Percentiles rank a stretch among this genome's conserved stretches.
Conservation (phyloP, 2,888 invertebrate genomes). For the Thereva unica region DNA sequence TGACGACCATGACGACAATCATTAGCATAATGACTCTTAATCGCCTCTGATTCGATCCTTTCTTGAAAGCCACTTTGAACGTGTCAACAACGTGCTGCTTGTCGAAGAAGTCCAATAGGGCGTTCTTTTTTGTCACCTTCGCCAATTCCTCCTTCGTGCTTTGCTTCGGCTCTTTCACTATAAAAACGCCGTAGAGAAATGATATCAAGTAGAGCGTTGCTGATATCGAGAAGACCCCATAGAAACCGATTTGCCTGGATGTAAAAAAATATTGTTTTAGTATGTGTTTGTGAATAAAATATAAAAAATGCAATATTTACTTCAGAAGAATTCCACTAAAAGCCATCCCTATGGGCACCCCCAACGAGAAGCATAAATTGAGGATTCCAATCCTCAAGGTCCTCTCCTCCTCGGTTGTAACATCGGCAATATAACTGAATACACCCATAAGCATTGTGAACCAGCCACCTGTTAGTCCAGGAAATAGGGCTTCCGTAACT, state of each 20-base stretch:
- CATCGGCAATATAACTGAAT: conserved; percentile 86
- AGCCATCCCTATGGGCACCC: conserved; percentile 87
- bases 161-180: conserved; percentile 66
- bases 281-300: not conserved
- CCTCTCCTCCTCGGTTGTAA: conserved; percentile 80
- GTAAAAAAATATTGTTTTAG: not conserved
- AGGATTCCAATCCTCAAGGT: conserved; percentile 85
- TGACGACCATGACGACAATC: conserved; percentile 80
- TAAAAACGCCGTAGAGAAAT: conserved; percentile 73
- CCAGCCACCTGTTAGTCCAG: conserved; percentile 81
- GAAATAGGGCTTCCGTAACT: conserved; percentile 79
- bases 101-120: conserved; percentile 71
- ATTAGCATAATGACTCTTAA: conserved; percentile 77
- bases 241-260: conserved; percentile 71
- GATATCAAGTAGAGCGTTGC: conserved; percentile 74
- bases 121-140: conserved; percentile 48
- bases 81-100: conserved; percentile 76
- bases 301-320: conserved; percentile 45
- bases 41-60: conserved; percentile 73
- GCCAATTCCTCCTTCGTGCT: conserved; percentile 48
- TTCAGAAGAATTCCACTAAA: conserved; percentile 78
- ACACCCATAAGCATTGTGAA: conserved; percentile 90
- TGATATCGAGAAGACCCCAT: conserved; percentile 80
- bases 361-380: conserved; percentile 85
- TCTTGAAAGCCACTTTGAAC: conserved; percentile 77